These are phyloP conservation scores for Rhincodon typus DNA, from an alignment of 2,797 vertebrate genomes.

Conservation along the genomic window DNA sequence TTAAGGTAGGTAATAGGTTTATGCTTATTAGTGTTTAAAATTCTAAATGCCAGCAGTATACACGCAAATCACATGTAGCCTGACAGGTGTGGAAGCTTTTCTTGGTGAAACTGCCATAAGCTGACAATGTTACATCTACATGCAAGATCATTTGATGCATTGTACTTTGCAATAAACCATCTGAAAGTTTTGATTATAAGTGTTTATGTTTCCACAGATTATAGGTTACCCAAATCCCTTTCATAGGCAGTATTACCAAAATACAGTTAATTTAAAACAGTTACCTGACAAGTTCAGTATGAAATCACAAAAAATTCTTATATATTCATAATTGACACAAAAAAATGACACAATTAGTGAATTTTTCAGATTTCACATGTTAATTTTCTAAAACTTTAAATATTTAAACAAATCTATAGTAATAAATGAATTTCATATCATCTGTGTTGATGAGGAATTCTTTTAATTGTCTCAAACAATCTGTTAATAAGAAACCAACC, in stretches of 20 bases:
- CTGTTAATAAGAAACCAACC: background rate
- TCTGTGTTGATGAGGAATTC: background rate
- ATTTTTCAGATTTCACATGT: background rate
- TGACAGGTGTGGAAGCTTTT: too few relatives aligned
- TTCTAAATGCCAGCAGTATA: slow-evolving; percentile 10
- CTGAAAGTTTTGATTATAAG: background rate
- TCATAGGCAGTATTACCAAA: background rate
- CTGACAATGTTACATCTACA: too few relatives aligned
- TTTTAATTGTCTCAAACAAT: background rate
- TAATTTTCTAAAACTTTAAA: background rate
- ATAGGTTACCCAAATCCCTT: background rate
- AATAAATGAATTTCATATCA: background rate
- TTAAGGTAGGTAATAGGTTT: background rate
- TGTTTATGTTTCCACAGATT: background rate
- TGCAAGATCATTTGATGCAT: background rate
- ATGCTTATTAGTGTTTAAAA: background rate
- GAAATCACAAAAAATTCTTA: background rate
- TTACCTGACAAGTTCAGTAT: background rate
- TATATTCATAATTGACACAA: background rate
- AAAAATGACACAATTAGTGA: background rate
- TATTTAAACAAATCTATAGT: background rate
- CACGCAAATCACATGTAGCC: too few relatives aligned
- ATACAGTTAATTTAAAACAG: background rate
- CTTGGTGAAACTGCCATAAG: too few relatives aligned
- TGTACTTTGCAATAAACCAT: background rate